Evolutionary conservation across 2,797 vertebrate species (phyloP), one percentile per base, ranked within the genome.

Genomic region (Syndactyla subalaris): DNA sequence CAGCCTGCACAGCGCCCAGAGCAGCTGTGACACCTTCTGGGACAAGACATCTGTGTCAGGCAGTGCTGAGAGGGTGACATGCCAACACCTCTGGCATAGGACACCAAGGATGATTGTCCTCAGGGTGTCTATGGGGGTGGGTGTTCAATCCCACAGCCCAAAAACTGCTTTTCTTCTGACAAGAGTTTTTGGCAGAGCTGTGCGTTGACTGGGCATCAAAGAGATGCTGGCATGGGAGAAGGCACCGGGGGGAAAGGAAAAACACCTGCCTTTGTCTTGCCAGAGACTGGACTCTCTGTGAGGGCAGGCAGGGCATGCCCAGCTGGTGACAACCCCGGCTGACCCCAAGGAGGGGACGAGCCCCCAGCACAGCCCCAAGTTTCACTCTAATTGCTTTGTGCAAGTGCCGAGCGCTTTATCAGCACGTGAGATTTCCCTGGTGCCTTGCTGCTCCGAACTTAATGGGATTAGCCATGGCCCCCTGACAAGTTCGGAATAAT

Each of bases 201-300:
- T 2, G 1, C 5, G 0, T 24, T 5, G 62, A n/a, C 30, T 41
- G 17, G 49, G 10, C 4, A 7, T 5, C 46, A 30, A 17, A 9
- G 2, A 7, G 43, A 2, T 4, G 0, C 0, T 6, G 14, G 4
- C 8, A 0, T 0, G 7, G 48, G 26, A 63, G 43, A 70, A 52
- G 32, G 49, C 19, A 2, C 29, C 1, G 8, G 74, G 49, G n/a
- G 8, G 30, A 0, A 16, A 43, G 34, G 74, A 45, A 11, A 12
- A 46, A 12, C 20, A 3, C 9, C 26, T 2, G 1, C 29, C 23
- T 32, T 62, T 5, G 2, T 8, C 46, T 7, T 20, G 41, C 21
- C 12, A 18, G 17, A 59, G 38, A 26, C 27, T 62, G 13, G 27
- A 55, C 6, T 91, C 20, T 21, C 38, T 2, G 12, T 26, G 9